phyloP scores from a whole-genome alignment of 2,113 vertebrate genomes.

The Sciurus niger region DNA sequence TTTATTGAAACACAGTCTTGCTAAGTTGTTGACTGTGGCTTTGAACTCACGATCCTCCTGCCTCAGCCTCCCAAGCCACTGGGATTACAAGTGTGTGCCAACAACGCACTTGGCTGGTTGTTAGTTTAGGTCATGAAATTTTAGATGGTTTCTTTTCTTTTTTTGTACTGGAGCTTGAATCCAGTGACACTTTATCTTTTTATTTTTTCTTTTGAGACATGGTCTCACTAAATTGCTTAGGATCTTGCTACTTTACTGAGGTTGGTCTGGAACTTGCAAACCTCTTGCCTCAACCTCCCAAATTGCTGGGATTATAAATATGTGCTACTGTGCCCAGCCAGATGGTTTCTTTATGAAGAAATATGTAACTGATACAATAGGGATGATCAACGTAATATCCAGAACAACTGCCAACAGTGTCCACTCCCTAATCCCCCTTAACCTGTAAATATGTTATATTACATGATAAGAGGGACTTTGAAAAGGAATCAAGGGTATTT shows the following conservation, averaged over 20 bases:
- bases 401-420: background rate
- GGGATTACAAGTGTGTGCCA: too few species aligned
- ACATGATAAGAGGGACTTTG: background rate
- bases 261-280: background rate
- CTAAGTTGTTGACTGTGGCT: too few species aligned
- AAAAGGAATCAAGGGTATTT: background rate
- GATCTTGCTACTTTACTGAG: background rate
- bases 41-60: too few species aligned
- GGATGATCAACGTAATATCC: background rate
- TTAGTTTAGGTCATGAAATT: background rate
- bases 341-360: slow-evolving; percentile 29
- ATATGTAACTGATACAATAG: background rate
- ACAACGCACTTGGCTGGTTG: background rate
- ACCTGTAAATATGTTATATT: background rate
- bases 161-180: too few species aligned
- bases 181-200: too few species aligned
- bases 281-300: background rate
- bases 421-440: background rate
- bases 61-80: too few species aligned
- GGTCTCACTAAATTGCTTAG: background rate
- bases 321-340: background rate
- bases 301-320: background rate
- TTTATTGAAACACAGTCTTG: too few species aligned
- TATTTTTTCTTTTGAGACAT: background rate
- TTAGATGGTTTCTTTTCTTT: background rate